Conservation (phyloP, 2,113 vertebrate genomes). For the Petroica traversi region DNA sequence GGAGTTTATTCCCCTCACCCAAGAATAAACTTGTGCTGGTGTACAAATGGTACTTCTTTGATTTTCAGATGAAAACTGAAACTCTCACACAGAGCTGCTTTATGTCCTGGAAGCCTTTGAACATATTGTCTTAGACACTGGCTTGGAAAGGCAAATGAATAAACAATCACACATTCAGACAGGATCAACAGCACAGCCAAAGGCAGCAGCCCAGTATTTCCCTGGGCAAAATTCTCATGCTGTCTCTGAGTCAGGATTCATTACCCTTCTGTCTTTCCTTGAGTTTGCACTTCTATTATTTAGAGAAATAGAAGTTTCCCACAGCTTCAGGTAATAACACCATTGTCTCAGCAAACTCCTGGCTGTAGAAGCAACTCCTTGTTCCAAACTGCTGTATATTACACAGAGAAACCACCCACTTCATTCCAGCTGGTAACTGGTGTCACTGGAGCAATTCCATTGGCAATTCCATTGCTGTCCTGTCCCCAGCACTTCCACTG, state of each 20-base stretch:
- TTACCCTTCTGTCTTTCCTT: neutral
- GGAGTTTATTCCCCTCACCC: neutral
- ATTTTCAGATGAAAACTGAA: slow-evolving; percentile 6
- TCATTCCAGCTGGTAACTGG: neutral
- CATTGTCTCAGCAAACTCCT: neutral
- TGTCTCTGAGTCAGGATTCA: neutral
- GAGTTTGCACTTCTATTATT: neutral
- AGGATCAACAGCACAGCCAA: neutral
- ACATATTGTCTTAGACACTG: neutral
- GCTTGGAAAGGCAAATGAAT: slow-evolving; percentile 1
- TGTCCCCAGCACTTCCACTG: neutral
- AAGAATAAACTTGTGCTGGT: neutral
- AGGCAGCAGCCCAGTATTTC: neutral
- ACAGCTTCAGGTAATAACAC: neutral
- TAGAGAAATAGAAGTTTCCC: neutral
- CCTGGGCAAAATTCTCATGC: neutral
- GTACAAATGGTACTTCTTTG: neutral
- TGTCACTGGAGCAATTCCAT: neutral
- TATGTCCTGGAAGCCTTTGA: neutral
- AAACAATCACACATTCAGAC: neutral
- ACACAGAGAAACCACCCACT: neutral
- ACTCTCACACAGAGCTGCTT: neutral
- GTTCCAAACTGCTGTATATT: neutral
- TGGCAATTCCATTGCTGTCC: neutral
- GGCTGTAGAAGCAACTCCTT: neutral